Evolutionary conservation across 1,140 invertebrate genomes (phyloP).

Genomic region (Drosophila sulfurigaster): DNA sequence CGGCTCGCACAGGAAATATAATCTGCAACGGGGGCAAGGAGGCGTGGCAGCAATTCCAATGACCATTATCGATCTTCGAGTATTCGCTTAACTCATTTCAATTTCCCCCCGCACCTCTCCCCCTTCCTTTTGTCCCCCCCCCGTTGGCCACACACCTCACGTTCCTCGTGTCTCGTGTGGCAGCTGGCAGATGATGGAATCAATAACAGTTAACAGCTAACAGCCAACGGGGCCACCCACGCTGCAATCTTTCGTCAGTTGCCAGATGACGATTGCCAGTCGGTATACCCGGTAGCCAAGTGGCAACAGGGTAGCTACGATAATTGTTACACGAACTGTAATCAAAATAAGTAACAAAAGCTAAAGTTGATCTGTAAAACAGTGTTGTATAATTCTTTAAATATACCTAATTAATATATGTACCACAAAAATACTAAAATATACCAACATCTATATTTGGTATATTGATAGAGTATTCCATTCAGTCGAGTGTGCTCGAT

Average conservation of each 20-base stretch:
- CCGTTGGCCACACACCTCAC: too few species aligned
- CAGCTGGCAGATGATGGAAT: slow-evolving; percentile 5
- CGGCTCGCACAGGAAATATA: slow-evolving; percentile 15
- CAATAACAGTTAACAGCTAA: slow-evolving; percentile 4
- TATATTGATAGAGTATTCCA: too few species aligned
- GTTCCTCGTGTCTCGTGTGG: background rate
- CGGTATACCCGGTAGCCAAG: background rate
- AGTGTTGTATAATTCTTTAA: too few species aligned
- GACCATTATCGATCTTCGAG: slow-evolving; percentile 4
- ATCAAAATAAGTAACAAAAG: too few species aligned
- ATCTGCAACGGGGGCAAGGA: background rate
- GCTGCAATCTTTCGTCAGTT: background rate
- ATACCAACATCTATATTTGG: too few species aligned
- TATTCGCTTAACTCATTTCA: background rate
- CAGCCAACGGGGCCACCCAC: slow-evolving; percentile 4
- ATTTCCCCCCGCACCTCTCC: background rate
- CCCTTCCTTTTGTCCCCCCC: background rate
- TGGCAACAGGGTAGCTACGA: too few species aligned
- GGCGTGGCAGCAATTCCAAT: background rate
- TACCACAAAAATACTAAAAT: too few species aligned
- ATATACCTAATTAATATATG: too few species aligned
- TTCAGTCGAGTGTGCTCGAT: too few species aligned
- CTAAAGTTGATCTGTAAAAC: too few species aligned
- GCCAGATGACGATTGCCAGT: background rate
- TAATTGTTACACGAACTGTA: too few species aligned